Conservation (phyloP, 35 echinoderm and acorn worm genomes). For the Ophiothrix spiculata region DNA sequence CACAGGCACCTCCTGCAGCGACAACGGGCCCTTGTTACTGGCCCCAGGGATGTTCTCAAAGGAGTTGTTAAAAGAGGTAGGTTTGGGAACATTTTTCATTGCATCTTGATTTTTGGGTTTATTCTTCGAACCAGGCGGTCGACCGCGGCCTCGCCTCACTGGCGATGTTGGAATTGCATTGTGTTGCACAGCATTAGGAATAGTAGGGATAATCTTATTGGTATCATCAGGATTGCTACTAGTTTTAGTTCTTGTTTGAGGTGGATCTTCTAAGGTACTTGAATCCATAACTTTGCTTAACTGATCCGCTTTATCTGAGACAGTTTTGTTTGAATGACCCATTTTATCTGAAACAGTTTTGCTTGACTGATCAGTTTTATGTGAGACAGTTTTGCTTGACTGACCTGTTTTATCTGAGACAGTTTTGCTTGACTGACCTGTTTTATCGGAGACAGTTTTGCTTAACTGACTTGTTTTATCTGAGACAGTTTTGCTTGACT, state of each 20-base stretch:
- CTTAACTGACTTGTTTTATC: too few relatives aligned
- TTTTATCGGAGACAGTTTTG: too few relatives aligned
- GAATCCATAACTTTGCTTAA: neutral
- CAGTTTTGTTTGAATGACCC: neutral
- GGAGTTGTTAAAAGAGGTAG: slow-evolving; percentile 11
- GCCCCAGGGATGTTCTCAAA: neutral
- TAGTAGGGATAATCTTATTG: neutral
- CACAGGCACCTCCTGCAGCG: slow-evolving; percentile 78
- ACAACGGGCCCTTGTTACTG: neutral
- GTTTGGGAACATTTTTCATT: slow-evolving; percentile 1
- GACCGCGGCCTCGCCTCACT: slow-evolving; percentile 11
- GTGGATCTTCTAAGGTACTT: neutral
- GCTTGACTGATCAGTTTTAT: too few relatives aligned
- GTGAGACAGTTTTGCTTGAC: too few relatives aligned
- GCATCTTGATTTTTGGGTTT: neutral
- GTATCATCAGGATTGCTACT: neutral
- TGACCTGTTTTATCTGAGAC: too few relatives aligned
- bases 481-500: too few relatives aligned
- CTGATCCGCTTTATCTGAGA: neutral
- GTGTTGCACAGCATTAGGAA: neutral
- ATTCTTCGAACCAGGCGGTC: slow-evolving; percentile 41
- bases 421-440: too few relatives aligned
- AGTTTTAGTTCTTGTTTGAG: neutral
- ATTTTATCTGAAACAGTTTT: too few relatives aligned
- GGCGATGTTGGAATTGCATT: neutral